These are phyloP conservation scores for Caenorhabditis doughertyi DNA, from an alignment of 2,888 invertebrate genomes.

Conservation along the genomic window DNA sequence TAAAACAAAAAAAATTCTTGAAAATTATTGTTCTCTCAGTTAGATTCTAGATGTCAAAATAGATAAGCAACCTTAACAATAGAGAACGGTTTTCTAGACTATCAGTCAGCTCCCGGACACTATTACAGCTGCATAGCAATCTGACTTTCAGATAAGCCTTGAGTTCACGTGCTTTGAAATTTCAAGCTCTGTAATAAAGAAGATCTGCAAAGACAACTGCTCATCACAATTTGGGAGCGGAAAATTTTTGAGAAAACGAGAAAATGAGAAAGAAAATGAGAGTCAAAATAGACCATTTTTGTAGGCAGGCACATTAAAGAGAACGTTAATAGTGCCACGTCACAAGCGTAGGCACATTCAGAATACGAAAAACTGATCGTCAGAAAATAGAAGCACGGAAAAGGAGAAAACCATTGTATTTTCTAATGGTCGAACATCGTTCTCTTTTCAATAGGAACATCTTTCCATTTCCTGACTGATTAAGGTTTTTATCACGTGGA, in stretches of 20 bases:
- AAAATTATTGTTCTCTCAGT: not conserved
- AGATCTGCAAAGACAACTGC: too few species aligned
- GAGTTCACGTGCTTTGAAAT: too few species aligned
- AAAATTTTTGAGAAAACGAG: too few species aligned
- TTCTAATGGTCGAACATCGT: not conserved
- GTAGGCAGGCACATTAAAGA: not conserved
- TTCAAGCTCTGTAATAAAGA: too few species aligned
- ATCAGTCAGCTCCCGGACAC: too few species aligned
- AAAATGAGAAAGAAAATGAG: too few species aligned
- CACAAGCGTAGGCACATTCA: not conserved
- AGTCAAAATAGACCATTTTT: not conserved
- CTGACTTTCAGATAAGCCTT: too few species aligned
- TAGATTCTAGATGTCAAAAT: not conserved
- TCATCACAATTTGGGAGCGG: too few species aligned
- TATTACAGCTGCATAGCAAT: too few species aligned
- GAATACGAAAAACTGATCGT: not conserved
- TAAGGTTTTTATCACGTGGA: not conserved
- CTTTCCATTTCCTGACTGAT: conserved; percentile 13
- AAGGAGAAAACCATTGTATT: not conserved
- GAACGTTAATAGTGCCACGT: not conserved
- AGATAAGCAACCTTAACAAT: too few species aligned
- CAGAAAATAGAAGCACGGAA: not conserved
- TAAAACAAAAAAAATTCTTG: not conserved
- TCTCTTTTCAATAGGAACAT: not conserved
- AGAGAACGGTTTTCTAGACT: too few species aligned